These are phyloP conservation scores for Antheraea mylitta DNA, from an alignment of 1,140 invertebrate genomes.

Conservation along the genomic window DNA sequence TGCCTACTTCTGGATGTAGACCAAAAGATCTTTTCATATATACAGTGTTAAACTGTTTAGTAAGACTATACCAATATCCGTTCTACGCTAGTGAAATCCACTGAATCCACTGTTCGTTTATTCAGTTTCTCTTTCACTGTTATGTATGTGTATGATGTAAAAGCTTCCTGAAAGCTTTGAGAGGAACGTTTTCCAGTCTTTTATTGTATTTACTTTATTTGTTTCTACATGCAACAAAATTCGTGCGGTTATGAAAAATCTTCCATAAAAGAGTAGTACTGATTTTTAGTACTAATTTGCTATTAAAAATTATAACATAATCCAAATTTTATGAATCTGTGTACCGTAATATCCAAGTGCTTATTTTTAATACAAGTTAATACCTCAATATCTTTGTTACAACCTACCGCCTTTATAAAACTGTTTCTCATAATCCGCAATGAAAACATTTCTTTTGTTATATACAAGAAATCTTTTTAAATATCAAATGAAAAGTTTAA, in stretches of 20 bases:
- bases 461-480: background rate
- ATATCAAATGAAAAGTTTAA: background rate
- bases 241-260: no score
- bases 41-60: no score
- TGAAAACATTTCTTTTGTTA: slow-evolving; percentile 11
- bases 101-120: background rate
- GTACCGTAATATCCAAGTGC: background rate
- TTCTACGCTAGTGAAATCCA: no score
- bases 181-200: background rate
- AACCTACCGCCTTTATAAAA: background rate
- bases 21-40: no score
- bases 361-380: background rate
- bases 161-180: slow-evolving; percentile 29
- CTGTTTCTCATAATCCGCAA: background rate
- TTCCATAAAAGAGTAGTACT: no score
- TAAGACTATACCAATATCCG: no score
- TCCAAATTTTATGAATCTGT: background rate
- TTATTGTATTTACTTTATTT: no score
- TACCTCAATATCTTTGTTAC: slow-evolving; percentile 8
- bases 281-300: no score
- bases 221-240: no score
- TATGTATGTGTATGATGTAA: slow-evolving; percentile 23
- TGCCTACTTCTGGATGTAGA: no score
- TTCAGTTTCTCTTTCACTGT: slow-evolving; percentile 12
- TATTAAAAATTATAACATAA: background rate